These are phyloP conservation scores for Istiophorus platypterus DNA, from an alignment of 2,113 vertebrate genomes.

Conservation along the genomic window DNA sequence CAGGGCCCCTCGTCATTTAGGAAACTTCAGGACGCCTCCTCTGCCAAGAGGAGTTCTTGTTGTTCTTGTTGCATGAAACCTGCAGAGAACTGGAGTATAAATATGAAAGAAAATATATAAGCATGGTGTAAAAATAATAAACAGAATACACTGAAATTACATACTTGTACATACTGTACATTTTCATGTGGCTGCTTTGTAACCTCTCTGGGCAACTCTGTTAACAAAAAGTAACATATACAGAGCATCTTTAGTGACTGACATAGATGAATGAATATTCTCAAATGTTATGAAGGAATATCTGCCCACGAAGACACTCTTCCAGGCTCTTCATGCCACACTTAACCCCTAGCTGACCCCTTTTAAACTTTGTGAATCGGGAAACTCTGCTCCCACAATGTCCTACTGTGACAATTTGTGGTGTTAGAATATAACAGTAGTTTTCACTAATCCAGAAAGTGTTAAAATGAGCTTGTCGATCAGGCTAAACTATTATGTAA, in stretches of 20 bases:
- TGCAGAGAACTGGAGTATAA: slow-evolving; percentile 78
- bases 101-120: neutral
- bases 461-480: neutral
- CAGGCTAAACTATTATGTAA: slow-evolving; percentile 20
- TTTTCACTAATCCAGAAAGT: neutral
- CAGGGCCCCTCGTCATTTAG: slow-evolving; percentile 86
- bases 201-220: too few relatives aligned
- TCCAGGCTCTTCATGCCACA: too few relatives aligned
- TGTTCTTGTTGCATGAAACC: slow-evolving; percentile 82
- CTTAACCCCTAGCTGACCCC: neutral
- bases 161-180: too few relatives aligned
- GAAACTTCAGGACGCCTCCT: slow-evolving; percentile 84
- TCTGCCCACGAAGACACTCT: too few relatives aligned
- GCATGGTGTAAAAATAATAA: neutral
- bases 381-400: neutral
- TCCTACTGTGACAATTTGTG: neutral
- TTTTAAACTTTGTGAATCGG: neutral
- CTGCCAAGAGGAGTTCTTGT: slow-evolving; percentile 65
- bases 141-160: neutral
- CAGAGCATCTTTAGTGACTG: too few relatives aligned
- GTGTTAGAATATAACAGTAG: neutral
- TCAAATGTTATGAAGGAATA: too few relatives aligned
- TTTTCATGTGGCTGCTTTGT: too few relatives aligned
- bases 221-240: too few relatives aligned
- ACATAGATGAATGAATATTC: too few relatives aligned